Conservation (phyloP, 1,140 invertebrate genomes). For the Archivesica marissinica region DNA sequence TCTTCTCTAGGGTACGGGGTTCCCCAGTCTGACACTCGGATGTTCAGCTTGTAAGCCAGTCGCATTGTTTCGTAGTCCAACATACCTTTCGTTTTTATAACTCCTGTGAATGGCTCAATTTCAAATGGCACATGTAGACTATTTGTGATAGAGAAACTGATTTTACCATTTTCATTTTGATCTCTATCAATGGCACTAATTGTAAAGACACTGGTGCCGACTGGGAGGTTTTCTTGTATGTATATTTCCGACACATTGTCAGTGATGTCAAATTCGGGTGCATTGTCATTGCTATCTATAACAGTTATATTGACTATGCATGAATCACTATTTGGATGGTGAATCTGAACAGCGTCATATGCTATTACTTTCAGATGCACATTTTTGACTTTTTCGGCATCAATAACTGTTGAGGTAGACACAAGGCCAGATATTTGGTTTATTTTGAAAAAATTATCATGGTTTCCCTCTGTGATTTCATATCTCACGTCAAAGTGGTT, state of each 20-base stretch:
- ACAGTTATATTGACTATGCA: conserved; percentile 80
- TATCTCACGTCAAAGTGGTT: conserved; percentile 35
- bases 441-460: conserved; percentile 76
- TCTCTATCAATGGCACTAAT: conserved; percentile 94
- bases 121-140: conserved; percentile 93
- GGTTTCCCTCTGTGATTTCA: conserved; percentile 87
- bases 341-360: conserved; percentile 89
- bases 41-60: conserved; percentile 90
- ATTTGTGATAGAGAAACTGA: conserved; percentile 97
- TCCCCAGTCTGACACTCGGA: conserved; percentile 97
- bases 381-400: conserved; percentile 73
- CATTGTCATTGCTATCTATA: conserved; percentile 83
- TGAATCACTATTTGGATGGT: conserved; percentile 90
- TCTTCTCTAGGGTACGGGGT: conserved; percentile 94
- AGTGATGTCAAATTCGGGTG: conserved; percentile 77
- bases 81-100: conserved; percentile 91
- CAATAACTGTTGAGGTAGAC: conserved; percentile 88
- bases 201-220: conserved; percentile 92
- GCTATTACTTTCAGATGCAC: conserved; percentile 74
- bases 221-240: conserved; percentile 91
- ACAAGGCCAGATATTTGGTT: conserved; percentile 91
- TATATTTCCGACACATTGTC: conserved; percentile 70
- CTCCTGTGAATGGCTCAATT: conserved; percentile 97
- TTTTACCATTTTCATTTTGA: conserved; percentile 96
- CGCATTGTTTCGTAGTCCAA: conserved; percentile 97